These are phyloP conservation scores for Sphenopsis melanotis DNA, from an alignment of 2,797 vertebrate genomes.

Conservation along the genomic window DNA sequence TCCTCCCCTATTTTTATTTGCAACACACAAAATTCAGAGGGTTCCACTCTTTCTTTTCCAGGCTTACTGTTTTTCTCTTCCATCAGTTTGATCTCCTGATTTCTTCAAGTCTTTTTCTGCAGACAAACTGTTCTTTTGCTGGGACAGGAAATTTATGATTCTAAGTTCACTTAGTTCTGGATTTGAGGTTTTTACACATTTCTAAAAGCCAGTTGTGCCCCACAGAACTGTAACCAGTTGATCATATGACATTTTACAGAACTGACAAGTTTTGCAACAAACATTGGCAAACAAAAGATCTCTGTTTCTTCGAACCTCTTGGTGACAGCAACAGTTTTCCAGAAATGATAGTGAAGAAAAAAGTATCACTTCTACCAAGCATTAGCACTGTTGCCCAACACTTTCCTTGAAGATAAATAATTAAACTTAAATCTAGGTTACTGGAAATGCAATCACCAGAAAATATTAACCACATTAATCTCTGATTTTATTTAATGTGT, in stretches of 20 bases:
- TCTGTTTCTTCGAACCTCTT: background rate
- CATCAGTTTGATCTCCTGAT: background rate
- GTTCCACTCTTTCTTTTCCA: background rate
- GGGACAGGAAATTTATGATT: background rate
- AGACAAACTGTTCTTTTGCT: background rate
- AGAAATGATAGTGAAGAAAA: background rate
- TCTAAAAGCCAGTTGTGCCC: background rate
- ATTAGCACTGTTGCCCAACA: background rate
- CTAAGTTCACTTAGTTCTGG: background rate
- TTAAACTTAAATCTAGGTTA: slow-evolving; percentile 67
- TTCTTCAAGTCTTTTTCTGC: background rate
- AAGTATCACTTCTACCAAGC: background rate
- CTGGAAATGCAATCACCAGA: slow-evolving; percentile 54
- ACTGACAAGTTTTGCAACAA: background rate
- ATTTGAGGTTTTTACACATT: background rate
- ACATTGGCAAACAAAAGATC: background rate
- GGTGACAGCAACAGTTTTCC: background rate
- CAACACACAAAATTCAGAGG: background rate
- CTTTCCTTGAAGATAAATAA: slow-evolving; percentile 61
- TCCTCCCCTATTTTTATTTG: background rate
- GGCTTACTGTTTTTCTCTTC: background rate
- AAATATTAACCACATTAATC: slow-evolving; percentile 69
- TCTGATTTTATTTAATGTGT: slow-evolving; percentile 27
- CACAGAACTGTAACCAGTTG: background rate
- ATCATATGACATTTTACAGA: background rate